Evolutionary conservation across 2,797 vertebrate species (phyloP), one percentile per base, ranked within the genome.

Genomic region (Catamblyrhynchus diadema): DNA sequence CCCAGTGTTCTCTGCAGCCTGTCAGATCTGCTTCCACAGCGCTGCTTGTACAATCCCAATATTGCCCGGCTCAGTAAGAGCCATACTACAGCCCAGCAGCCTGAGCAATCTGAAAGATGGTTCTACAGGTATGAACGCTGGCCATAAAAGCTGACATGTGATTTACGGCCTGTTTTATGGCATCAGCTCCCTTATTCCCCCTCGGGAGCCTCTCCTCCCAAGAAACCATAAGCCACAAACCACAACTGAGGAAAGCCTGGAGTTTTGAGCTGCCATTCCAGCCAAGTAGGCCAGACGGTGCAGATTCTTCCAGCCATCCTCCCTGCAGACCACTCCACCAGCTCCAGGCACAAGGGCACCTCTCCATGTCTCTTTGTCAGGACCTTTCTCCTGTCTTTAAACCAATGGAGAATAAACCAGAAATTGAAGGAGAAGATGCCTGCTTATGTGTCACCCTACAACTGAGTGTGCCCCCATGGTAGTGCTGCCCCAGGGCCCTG

Each of bases 31-130:
- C 51, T 33, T 54, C 51, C 56, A 41, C 16, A 4, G 5, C 0
- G 0, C 32, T 73, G 59, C 44, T 59, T 74, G 48, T 28, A 48
- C 0, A 0, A 27, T 19, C 16, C 39, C 50, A 20, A 0, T 25
- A 9, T 17, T 82, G 24, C 28, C 51, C 25, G 35, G 60, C n/a
- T 83, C 33, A 24, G 4, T 20, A 21, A 48, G 50, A 64, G 37
- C 25, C 4, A 2, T 62, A 48, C n/a, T 23, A 16, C 33, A 14
- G 25, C 22, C 59, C 4, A 5, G 10, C 19, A 85, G 47, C n/a
- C 39, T 0, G 0, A 41, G 44, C 17, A 82, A 10, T 8, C 24
- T 80, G 69, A 35, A 70, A 80, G 33, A 19, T 47, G 48, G 39
- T 51, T 82, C 50, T 86, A 4, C 0, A 2, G 85, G 47, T 62